Conservation (phyloP, 2,113 vertebrate genomes). For the Campylomormyrus numenius region DNA sequence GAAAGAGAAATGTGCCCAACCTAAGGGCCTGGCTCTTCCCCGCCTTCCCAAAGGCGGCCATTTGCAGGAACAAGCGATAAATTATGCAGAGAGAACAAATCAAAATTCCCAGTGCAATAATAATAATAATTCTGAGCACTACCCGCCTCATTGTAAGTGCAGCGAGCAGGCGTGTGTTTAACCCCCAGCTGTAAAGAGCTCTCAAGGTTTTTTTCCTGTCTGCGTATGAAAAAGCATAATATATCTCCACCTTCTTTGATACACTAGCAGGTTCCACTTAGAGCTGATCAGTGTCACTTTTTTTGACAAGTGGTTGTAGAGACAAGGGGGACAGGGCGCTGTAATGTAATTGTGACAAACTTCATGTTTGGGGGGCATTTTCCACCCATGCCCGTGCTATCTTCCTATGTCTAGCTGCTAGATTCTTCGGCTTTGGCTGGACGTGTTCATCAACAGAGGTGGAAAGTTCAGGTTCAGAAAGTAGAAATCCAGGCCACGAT, state of each 20-base stretch:
- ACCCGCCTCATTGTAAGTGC: not conserved
- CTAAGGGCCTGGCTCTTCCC: not conserved
- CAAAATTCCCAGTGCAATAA: slow-evolving; percentile 5
- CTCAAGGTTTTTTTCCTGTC: not conserved
- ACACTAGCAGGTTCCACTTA: not conserved
- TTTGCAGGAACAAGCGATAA: not conserved
- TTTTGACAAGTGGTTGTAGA: not conserved
- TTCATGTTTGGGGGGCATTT: not conserved
- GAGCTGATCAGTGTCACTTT: not conserved
- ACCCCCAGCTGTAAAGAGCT: not conserved
- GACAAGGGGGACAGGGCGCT: not conserved
- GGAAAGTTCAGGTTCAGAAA: no score
- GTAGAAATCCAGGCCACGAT: no score
- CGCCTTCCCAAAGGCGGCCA: not conserved
- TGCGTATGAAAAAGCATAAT: not conserved
- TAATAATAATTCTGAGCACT: slow-evolving; percentile 12
- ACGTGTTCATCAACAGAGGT: not conserved
- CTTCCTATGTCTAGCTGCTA: not conserved
- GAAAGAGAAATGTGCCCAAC: not conserved
- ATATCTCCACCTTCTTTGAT: not conserved
- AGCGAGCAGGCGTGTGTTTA: not conserved
- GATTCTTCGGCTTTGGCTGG: not conserved
- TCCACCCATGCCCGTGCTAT: not conserved
- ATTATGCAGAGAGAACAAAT: slow-evolving; percentile 18
- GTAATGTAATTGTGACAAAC: not conserved